These are phyloP conservation scores for Toxostoma redivivum DNA, from an alignment of 2,113 vertebrate genomes.

Conservation along the genomic window DNA sequence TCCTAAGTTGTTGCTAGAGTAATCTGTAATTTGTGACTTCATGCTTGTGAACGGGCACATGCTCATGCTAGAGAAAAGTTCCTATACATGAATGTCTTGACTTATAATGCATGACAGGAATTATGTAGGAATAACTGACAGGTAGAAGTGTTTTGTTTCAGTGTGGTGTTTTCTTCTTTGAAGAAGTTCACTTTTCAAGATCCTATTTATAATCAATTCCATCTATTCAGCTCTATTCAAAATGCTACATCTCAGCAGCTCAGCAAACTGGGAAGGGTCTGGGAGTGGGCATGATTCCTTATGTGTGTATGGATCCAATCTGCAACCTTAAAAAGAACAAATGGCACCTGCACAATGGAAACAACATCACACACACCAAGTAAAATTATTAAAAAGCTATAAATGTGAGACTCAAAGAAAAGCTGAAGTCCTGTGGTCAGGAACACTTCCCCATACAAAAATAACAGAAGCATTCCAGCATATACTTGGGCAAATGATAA, in stretches of 20 bases:
- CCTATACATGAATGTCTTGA: slow-evolving; percentile 7
- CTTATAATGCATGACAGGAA: slow-evolving; percentile 30
- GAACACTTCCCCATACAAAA: background rate
- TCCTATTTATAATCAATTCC: slow-evolving; percentile 38
- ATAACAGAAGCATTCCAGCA: background rate
- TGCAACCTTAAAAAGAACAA: slow-evolving; percentile 2
- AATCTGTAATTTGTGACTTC: background rate
- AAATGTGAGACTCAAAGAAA: background rate
- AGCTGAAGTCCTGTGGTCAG: background rate
- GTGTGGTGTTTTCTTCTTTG: slow-evolving; percentile 26
- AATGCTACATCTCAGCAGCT: slow-evolving; percentile 19
- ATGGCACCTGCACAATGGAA: background rate
- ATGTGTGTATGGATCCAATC: background rate
- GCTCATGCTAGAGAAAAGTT: background rate
- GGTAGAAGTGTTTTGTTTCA: slow-evolving; percentile 42
- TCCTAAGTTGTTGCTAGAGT: background rate
- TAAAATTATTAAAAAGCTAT: background rate
- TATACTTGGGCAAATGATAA: background rate
- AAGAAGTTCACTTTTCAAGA: slow-evolving; percentile 50
- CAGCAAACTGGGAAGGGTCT: background rate
- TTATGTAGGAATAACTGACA: slow-evolving; percentile 44
- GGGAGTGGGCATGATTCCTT: slow-evolving; percentile 13
- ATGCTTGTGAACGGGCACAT: background rate
- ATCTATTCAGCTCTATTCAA: slow-evolving; percentile 28
- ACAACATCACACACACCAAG: background rate